These are phyloP conservation scores for Zeugodacus cucurbitae DNA, from an alignment of 1,140 invertebrate species.

Conservation along the genomic window DNA sequence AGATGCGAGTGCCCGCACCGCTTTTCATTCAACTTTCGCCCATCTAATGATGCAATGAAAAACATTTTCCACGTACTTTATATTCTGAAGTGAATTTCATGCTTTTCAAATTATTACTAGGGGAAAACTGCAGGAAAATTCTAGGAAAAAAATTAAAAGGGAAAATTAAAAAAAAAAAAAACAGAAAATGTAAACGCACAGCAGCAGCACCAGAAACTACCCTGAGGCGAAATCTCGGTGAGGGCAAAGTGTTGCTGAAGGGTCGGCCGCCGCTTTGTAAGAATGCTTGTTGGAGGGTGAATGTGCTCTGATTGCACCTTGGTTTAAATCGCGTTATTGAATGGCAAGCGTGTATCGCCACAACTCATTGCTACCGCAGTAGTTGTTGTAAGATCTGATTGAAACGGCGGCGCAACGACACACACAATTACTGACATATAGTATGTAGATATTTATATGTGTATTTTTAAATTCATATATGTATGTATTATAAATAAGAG, in stretches of 20 bases:
- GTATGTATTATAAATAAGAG: neutral
- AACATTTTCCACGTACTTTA: neutral
- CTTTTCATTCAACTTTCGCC: neutral
- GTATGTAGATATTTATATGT: neutral
- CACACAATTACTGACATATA: no score
- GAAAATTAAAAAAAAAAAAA: neutral
- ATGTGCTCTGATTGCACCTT: neutral
- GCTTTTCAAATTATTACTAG: neutral
- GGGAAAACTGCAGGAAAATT: neutral
- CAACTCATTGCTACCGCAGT: neutral
- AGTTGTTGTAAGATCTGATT: neutral
- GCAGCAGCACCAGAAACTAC: neutral
- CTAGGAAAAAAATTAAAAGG: neutral
- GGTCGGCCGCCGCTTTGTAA: neutral
- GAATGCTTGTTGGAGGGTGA: neutral
- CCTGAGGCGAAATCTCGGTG: neutral
- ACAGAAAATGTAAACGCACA: neutral
- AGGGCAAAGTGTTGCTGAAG: neutral
- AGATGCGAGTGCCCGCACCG: neutral
- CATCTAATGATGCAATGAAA: constrained; percentile 17
- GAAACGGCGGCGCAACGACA: neutral
- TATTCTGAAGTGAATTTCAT: constrained; percentile 1
- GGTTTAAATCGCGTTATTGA: neutral
- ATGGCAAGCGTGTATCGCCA: neutral
- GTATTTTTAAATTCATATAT: neutral